Evolutionary conservation across 2,888 invertebrate genomes (phyloP).

Genomic region (Zele albiditarsus): DNA sequence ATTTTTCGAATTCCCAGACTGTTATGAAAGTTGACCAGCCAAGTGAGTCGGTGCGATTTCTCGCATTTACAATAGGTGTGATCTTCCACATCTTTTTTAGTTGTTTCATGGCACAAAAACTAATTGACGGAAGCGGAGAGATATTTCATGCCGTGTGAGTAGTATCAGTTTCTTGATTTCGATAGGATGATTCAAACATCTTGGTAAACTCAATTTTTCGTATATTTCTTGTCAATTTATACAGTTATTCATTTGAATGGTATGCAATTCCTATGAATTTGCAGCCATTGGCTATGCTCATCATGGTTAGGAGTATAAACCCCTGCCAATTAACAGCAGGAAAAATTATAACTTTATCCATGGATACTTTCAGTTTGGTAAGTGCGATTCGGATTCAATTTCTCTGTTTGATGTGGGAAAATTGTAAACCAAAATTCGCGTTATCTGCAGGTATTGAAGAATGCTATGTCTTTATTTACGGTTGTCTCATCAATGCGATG

Average conservation of each 20-base stretch:
- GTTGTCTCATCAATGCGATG: constrained; percentile 37
- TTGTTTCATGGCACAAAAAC: constrained; percentile 45
- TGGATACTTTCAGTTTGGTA: constrained; percentile 43
- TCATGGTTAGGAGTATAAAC: constrained; percentile 42
- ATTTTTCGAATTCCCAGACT: constrained; percentile 16
- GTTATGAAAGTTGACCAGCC: constrained; percentile 39
- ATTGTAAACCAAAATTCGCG: not conserved
- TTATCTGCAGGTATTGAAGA: constrained; percentile 35
- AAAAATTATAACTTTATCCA: constrained; percentile 32
- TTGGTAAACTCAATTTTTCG: not conserved
- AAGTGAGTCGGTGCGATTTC: constrained; percentile 33
- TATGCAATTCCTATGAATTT: constrained; percentile 39
- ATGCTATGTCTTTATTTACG: constrained; percentile 42
- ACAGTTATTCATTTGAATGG: constrained; percentile 47
- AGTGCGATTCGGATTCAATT: not conserved
- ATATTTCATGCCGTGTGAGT: constrained; percentile 41
- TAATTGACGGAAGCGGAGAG: constrained; percentile 40
- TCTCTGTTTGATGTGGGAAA: not conserved
- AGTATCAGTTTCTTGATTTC: not conserved
- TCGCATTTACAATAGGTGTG: constrained; percentile 37
- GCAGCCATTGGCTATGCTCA: constrained; percentile 38
- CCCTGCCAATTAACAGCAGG: constrained; percentile 41
- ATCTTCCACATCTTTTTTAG: constrained; percentile 43
- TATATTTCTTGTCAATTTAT: not conserved
- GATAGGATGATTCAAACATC: no score